Evolutionary conservation across 2,888 invertebrate species (phyloP).

Genomic region (Meloe dianella): DNA sequence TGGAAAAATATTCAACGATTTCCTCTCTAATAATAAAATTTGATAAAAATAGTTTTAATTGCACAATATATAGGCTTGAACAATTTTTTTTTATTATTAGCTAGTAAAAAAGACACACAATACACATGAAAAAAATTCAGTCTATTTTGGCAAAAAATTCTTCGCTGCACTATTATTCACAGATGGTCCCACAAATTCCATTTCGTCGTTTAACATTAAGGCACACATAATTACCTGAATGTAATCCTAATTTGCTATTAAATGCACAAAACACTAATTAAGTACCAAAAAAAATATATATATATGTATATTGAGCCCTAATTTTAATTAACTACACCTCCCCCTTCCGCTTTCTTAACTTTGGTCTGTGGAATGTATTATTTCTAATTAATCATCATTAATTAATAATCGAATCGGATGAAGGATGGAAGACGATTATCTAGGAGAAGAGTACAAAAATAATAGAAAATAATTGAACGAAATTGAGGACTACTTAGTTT

Average conservation of each 20-base stretch:
- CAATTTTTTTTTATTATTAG: neutral
- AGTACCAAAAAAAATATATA: constrained; percentile 44
- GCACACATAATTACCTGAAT: constrained; percentile 6
- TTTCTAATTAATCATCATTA: constrained; percentile 13
- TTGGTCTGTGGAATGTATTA: constrained; percentile 52
- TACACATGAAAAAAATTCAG: constrained; percentile 14
- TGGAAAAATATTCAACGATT: constrained; percentile 4
- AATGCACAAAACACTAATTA: constrained; percentile 43
- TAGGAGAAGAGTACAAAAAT: neutral
- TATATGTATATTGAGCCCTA: constrained; percentile 27
- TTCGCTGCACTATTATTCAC: neutral
- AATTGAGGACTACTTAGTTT: constrained; percentile 12
- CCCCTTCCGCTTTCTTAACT: constrained; percentile 34
- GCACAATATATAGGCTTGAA: constrained; percentile 3
- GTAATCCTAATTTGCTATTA: constrained; percentile 28
- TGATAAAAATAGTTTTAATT: constrained; percentile 1
- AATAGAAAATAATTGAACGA: constrained; percentile 7
- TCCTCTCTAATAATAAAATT: neutral
- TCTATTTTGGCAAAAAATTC: constrained; percentile 6
- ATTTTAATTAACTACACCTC: constrained; percentile 28
- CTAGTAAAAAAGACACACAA: neutral
- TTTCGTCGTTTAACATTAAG: too few relatives aligned
- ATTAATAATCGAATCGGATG: constrained; percentile 39
- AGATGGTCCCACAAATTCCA: constrained; percentile 37
- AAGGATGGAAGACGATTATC: constrained; percentile 33